Conservation (phyloP, 2,888 invertebrate genomes). For the Eristalis pertinax region DNA sequence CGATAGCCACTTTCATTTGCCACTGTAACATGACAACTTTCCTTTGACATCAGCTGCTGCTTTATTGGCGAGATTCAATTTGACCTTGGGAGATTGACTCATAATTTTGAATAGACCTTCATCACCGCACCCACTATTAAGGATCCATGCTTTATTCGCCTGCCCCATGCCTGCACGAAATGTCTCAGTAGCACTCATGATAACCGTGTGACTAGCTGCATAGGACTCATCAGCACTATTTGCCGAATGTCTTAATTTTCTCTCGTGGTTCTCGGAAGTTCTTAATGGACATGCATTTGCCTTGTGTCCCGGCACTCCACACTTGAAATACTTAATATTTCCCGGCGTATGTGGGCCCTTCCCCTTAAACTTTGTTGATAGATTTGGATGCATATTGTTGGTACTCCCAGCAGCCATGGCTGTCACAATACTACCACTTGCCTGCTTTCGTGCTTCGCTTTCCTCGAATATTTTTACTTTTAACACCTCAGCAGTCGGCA, state of each 20-base stretch:
- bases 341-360: not conserved
- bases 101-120: not conserved
- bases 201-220: not conserved
- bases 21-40: conserved; percentile 33
- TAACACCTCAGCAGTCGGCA: not conserved
- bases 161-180: not conserved
- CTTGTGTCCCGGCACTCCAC: not conserved
- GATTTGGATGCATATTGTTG: not conserved
- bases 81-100: not conserved
- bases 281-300: conserved; percentile 2
- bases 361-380: not conserved
- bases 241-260: not conserved
- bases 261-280: not conserved
- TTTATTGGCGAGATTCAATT: not conserved
- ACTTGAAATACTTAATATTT: not conserved
- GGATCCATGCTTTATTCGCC: not conserved
- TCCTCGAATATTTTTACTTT: not conserved
- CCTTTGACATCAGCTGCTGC: conserved; percentile 46
- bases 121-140: not conserved
- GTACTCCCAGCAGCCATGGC: not conserved
- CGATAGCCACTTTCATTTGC: too few relatives aligned
- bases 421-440: not conserved
- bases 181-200: not conserved
- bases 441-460: not conserved
- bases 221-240: not conserved